phyloP scores from a whole-genome alignment of 2,113 vertebrate genomes.

The Podarcis cretensis region DNA sequence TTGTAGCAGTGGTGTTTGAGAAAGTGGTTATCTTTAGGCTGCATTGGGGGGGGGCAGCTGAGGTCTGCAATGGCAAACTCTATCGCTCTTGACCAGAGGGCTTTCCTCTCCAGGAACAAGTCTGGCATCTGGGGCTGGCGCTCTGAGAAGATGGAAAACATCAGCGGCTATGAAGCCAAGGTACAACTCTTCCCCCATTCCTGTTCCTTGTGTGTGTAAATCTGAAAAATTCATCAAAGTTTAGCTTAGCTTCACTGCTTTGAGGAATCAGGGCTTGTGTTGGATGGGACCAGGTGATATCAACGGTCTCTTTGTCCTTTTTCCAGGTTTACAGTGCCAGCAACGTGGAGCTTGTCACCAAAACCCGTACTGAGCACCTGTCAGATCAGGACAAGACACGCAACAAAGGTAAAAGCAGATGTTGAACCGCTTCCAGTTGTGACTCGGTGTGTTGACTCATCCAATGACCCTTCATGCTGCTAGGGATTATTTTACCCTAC shows the following conservation, averaged over 20 bases:
- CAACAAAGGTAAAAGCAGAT: conserved; percentile 84
- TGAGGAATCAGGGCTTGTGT: neutral
- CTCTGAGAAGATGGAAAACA: conserved; percentile 91
- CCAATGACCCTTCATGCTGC: neutral
- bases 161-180: conserved; percentile 96
- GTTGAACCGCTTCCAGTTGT: neutral
- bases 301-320: neutral
- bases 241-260: neutral
- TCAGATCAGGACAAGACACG: conserved; percentile 95
- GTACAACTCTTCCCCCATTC: conserved; percentile 60
- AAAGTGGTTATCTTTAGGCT: neutral
- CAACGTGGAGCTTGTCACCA: conserved; percentile 95
- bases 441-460: neutral
- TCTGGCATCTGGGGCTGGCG: conserved; percentile 98
- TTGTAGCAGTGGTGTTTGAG: neutral
- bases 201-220: neutral
- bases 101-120: conserved; percentile 85
- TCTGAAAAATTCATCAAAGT: neutral
- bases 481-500: neutral
- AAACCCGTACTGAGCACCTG: conserved; percentile 95
- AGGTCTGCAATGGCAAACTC: neutral
- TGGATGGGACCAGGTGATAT: conserved; percentile 72
- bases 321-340: conserved; percentile 93
- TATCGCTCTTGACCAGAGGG: neutral
- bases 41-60: neutral